Conservation (phyloP, 2,888 invertebrate genomes). For the Cybosia mesomella region DNA sequence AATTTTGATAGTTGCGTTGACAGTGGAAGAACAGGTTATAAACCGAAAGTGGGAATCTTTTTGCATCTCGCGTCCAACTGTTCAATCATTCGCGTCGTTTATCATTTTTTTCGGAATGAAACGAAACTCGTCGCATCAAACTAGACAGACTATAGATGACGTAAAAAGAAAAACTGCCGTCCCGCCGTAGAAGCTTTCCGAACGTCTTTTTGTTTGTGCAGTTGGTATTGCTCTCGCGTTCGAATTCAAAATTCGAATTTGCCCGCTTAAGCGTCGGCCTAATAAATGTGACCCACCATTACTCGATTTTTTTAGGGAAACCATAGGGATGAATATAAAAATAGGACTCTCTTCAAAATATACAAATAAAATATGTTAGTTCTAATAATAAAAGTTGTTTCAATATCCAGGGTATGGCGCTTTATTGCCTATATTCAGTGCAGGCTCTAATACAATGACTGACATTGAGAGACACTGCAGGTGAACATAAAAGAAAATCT, state of each 20-base stretch:
- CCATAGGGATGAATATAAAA: conserved; percentile 24
- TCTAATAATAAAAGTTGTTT: conserved; percentile 19
- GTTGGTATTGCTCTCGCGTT: conserved; percentile 71
- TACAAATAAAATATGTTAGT: conserved; percentile 14
- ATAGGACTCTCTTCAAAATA: conserved; percentile 8
- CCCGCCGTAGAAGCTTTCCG: conserved; percentile 76
- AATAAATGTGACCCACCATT: conserved; percentile 49
- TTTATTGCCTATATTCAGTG: conserved; percentile 33
- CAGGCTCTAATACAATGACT: conserved; percentile 35
- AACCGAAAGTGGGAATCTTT: conserved; percentile 74
- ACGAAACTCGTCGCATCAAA: conserved; percentile 79
- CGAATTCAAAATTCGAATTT: conserved; percentile 67
- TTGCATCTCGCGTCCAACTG: conserved; percentile 73
- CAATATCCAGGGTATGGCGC: conserved; percentile 17
- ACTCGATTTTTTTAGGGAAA: conserved; percentile 42
- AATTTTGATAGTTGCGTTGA: conserved; percentile 69
- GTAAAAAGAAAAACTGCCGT: conserved; percentile 73
- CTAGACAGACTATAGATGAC: conserved; percentile 80
- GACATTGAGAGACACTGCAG: conserved; percentile 46
- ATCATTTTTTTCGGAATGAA: conserved; percentile 73
- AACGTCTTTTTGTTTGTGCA: conserved; percentile 81
- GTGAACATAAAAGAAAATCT: conserved; percentile 30
- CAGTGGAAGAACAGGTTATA: conserved; percentile 55
- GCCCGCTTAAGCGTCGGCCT: conserved; percentile 67
- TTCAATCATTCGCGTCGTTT: conserved; percentile 85